Conservation (phyloP, 2,888 invertebrate genomes). For the Pterobdella sp. region DNA sequence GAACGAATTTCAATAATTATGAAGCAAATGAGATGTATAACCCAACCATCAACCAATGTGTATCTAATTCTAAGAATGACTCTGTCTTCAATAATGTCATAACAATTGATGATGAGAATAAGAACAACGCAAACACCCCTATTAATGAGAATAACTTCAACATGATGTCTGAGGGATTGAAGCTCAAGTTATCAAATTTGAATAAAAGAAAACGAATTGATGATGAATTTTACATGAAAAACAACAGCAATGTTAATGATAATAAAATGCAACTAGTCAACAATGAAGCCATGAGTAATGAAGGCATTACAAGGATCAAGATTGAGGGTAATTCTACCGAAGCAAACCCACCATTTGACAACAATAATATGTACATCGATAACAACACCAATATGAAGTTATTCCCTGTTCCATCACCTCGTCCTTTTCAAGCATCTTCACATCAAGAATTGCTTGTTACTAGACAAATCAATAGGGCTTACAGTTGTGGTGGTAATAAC, state of each 20-base stretch:
- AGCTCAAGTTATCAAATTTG: no score
- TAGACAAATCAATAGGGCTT: not conserved
- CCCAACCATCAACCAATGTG: not conserved
- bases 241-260: conserved; percentile 2
- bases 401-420: not conserved
- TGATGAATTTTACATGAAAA: no score
- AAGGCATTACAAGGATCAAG: not conserved
- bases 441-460: conserved; percentile 2
- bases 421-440: not conserved
- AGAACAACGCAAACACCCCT: not conserved
- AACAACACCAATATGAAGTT: not conserved
- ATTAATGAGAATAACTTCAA: no score
- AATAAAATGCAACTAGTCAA: not conserved
- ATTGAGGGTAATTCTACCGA: not conserved
- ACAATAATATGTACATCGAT: not conserved
- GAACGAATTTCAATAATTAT: no score
- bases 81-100: not conserved
- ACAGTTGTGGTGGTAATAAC: not conserved
- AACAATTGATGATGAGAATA: not conserved
- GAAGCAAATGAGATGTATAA: no score
- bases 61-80: no score
- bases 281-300: not conserved
- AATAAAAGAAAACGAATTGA: no score
- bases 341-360: no score
- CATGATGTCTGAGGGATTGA: no score